A percentile compares a stretch with the other conserved stretches of the same genome.
Conservation (phyloP, 2,797 vertebrate genomes). For the Coreius guichenoti region DNA sequence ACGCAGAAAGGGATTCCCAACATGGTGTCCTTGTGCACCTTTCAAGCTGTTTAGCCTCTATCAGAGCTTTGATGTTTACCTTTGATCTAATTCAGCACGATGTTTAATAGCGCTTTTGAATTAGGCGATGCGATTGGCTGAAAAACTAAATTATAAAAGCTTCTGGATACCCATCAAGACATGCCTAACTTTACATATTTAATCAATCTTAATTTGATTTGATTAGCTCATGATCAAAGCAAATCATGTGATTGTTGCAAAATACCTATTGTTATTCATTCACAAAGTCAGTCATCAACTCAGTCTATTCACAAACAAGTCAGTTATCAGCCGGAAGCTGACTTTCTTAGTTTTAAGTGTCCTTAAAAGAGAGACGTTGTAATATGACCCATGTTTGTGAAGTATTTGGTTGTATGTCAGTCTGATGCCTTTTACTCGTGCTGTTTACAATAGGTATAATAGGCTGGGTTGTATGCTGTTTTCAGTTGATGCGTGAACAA, state of each 20-base stretch:
- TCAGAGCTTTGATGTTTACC: slow-evolving; percentile 40
- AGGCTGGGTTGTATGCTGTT: not conserved
- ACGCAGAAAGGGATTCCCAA: slow-evolving; percentile 28
- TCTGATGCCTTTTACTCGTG: slow-evolving; percentile 12
- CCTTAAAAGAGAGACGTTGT: not conserved
- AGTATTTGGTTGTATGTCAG: not conserved
- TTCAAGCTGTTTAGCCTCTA: slow-evolving; percentile 20
- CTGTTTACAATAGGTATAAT: not conserved
- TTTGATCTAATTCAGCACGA: slow-evolving; percentile 23
- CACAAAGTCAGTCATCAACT: not conserved
- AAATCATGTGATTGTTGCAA: not conserved
- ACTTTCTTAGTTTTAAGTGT: slow-evolving; percentile 24
- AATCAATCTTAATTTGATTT: not conserved
- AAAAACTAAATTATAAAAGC: not conserved
- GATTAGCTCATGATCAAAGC: not conserved
- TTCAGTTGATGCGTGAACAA: not conserved
- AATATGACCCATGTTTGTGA: not conserved
- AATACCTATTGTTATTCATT: not conserved
- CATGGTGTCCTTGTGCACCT: slow-evolving; percentile 16
- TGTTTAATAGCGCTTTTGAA: not conserved
- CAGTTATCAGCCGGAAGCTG: not conserved
- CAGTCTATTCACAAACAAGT: not conserved
- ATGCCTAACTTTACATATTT: not conserved
- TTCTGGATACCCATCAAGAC: not conserved
- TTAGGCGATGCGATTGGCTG: not conserved